Percentiles rank a stretch among this genome's conserved stretches.
These are phyloP conservation scores for Setipinna tenuifilis DNA, from an alignment of 2,797 vertebrate genomes.

Conservation along the genomic window DNA sequence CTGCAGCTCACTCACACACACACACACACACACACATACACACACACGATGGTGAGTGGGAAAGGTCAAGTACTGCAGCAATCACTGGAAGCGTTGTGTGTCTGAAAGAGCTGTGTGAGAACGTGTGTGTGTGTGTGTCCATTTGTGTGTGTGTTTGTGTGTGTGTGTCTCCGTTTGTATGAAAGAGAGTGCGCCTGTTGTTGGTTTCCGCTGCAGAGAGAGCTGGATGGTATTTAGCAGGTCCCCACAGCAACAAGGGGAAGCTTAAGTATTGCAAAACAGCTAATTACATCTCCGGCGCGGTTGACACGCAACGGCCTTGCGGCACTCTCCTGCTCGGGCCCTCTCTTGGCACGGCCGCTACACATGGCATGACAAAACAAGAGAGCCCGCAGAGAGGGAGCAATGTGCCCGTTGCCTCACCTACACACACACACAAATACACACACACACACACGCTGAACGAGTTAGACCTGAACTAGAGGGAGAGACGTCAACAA, in stretches of 20 bases:
- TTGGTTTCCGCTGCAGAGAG: neutral
- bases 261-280: slow-evolving; percentile 24
- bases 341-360: neutral
- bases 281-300: neutral
- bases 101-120: neutral
- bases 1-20: neutral
- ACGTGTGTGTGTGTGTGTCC: neutral
- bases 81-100: neutral
- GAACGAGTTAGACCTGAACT: neutral
- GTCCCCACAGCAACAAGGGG: neutral
- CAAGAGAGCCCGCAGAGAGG: neutral
- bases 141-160: too few relatives aligned
- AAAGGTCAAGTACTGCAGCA: slow-evolving; percentile 24
- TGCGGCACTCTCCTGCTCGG: neutral
- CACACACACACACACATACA: neutral
- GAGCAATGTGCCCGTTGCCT: neutral
- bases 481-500: neutral
- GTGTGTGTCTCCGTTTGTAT: too few relatives aligned
- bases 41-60: neutral
- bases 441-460: neutral
- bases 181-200: neutral
- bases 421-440: neutral
- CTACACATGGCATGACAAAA: neutral
- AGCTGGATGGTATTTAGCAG: slow-evolving; percentile 3
- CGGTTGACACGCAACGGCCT: slow-evolving; percentile 15